These are phyloP conservation scores for Trigoniulus corallinus DNA, from an alignment of 1,140 invertebrate genomes.

Conservation along the genomic window DNA sequence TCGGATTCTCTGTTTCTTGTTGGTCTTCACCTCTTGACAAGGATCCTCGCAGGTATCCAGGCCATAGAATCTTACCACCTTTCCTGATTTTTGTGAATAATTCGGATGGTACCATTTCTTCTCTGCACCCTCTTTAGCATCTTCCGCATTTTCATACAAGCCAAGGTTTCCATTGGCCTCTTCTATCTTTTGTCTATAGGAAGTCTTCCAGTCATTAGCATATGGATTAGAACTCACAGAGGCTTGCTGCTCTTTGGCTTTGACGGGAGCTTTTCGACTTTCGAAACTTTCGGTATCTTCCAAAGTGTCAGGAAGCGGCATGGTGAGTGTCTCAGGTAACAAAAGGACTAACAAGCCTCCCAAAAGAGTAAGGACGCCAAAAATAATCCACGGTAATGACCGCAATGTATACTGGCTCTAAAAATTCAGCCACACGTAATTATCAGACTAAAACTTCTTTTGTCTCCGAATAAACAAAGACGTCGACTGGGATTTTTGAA, in stretches of 20 bases:
- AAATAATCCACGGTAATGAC: slow-evolving; percentile 17
- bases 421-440: not conserved
- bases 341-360: slow-evolving; percentile 19
- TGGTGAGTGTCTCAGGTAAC: slow-evolving; percentile 21
- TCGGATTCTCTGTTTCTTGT: not conserved
- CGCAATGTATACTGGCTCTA: not conserved
- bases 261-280: not conserved
- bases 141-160: not conserved
- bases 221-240: not conserved
- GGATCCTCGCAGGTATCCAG: not conserved
- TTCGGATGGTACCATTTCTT: not conserved
- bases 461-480: not conserved
- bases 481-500: too few relatives aligned
- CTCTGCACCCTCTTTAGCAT: not conserved
- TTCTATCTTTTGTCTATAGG: too few relatives aligned
- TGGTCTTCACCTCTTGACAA: not conserved
- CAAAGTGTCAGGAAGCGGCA: slow-evolving; percentile 21
- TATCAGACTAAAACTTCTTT: too few relatives aligned
- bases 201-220: not conserved
- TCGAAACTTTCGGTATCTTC: slow-evolving; percentile 18
- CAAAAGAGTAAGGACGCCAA: slow-evolving; percentile 18
- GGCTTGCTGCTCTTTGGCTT: not conserved
- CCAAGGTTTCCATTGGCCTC: not conserved
- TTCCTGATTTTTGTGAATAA: not conserved
- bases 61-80: not conserved